Base-by-base conservation (phyloP, 2,888 invertebrate species). In the Hartigia nigra region DNA sequence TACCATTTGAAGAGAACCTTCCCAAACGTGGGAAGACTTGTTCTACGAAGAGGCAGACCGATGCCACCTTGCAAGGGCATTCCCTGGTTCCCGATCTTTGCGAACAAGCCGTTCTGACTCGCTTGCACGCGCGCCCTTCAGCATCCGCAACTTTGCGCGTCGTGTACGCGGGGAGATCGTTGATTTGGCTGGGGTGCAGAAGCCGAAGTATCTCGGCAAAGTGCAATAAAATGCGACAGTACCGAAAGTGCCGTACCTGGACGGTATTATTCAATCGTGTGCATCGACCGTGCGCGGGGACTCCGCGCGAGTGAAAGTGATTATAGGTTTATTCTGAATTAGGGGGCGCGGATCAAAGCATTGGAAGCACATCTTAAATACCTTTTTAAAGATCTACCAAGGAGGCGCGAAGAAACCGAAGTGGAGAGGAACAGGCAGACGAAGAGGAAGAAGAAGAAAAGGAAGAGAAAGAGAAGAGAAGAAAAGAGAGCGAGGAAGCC, bases 31-130 rank as follows among this genome's bases (percentile, higher is more conserved):
- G 31, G 72, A 72, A 72, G 72, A 72, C 31, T 72, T 72, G 75
- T 74, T 74, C 75, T n/a, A 74, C 35, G 75, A 35, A 72, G 75
- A 74, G 34, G 75, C 72, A 34, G 31, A 72, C 75, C 80, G 81
- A 87, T 87, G 86, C 78, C 82, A 81, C 82, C 83, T 74, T 82
- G 85, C 75, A 85, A 84, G 80, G 80, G 82, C 70, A 83, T 85
- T 70, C 87, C 82, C 72, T 85, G 85, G 86, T 85, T 85, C 79
- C 83, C 83, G 69, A 82, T 86, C 76, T 82, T 82, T 80, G 83
- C 85, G n/a, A 86, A 86, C 77, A 86, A 85, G 75, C 86, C 86
- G 37, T 86, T 86, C 78, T 86, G 84, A 85, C 81, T 79, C 69
- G 80, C 70, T 36, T 9, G 39, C 39, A 14, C 39, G 39, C 39